phyloP scores from a whole-genome alignment of 2,797 vertebrate genomes.

The Vultur gryphus region DNA sequence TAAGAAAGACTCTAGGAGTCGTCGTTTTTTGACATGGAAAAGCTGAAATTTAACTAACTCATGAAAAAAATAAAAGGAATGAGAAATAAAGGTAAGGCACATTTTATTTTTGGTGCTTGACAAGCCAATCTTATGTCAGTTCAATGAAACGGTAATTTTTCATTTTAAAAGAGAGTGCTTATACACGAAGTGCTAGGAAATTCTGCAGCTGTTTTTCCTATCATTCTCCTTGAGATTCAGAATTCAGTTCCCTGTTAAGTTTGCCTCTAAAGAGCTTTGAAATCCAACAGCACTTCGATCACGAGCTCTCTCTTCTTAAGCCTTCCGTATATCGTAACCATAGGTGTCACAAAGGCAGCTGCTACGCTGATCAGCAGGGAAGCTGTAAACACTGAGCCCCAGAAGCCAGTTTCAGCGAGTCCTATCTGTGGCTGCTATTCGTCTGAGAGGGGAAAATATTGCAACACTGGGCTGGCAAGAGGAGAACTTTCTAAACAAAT shows the following conservation, averaged over 20 bases:
- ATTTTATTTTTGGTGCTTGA: conserved; percentile 27
- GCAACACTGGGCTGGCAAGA: not conserved
- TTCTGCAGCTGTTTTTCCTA: conserved; percentile 56
- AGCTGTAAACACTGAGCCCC: not conserved
- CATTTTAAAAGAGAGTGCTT: not conserved
- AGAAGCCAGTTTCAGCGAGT: not conserved
- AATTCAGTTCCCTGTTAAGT: not conserved
- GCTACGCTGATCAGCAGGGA: not conserved
- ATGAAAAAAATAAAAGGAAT: conserved; percentile 1
- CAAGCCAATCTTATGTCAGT: conserved; percentile 31
- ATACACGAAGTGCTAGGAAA: not conserved
- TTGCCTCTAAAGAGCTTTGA: not conserved
- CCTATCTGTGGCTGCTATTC: too few relatives aligned
- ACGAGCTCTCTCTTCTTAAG: not conserved
- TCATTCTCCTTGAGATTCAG: not conserved
- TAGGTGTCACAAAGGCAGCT: not conserved
- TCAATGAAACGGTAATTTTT: conserved; percentile 27
- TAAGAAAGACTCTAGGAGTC: not conserved
- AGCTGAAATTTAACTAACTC: not conserved
- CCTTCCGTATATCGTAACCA: not conserved
- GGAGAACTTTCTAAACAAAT: not conserved
- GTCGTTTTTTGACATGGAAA: not conserved
- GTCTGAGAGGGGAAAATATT: not conserved
- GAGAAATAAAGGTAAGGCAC: conserved; percentile 20
- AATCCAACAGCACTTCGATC: not conserved